phyloP scores from a whole-genome alignment of 2,113 vertebrate species.

The Gila orcuttii region DNA sequence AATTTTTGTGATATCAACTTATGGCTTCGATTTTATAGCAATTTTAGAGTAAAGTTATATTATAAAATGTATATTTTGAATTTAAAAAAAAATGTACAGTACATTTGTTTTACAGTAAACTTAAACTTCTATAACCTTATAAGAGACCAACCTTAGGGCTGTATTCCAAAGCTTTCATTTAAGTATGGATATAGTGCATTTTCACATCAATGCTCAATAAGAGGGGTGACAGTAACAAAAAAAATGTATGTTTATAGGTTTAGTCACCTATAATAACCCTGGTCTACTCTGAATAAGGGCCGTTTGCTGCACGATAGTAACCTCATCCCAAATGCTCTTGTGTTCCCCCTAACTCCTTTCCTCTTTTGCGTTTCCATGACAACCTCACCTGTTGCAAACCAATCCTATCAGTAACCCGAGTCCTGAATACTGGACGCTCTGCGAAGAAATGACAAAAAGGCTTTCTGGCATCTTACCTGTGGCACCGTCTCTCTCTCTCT shows the following conservation, averaged over 20 bases:
- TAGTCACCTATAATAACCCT: not conserved
- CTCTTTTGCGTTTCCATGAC: not conserved
- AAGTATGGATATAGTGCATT: too few species aligned
- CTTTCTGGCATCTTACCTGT: slow-evolving; percentile 11
- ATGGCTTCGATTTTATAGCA: too few species aligned
- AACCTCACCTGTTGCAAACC: slow-evolving; percentile 41
- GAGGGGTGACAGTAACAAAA: not conserved
- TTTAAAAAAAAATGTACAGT: too few species aligned
- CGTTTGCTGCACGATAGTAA: slow-evolving; percentile 25
- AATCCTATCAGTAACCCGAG: slow-evolving; percentile 40
- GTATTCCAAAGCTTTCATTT: too few species aligned
- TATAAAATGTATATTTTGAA: too few species aligned
- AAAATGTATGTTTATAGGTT: not conserved
- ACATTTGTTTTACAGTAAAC: too few species aligned
- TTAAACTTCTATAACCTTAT: too few species aligned
- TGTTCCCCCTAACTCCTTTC: not conserved
- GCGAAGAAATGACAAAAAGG: slow-evolving; percentile 11
- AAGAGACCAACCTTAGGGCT: too few species aligned
- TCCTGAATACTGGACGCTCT: slow-evolving; percentile 20
- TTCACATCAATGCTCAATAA: too few species aligned
- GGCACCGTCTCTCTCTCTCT: not conserved
- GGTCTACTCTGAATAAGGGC: not conserved
- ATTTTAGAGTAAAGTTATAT: too few species aligned
- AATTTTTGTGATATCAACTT: too few species aligned
- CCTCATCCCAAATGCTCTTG: not conserved